Evolutionary conservation across 2,113 vertebrate species (phyloP).

Genomic region (Willisornis vidua): DNA sequence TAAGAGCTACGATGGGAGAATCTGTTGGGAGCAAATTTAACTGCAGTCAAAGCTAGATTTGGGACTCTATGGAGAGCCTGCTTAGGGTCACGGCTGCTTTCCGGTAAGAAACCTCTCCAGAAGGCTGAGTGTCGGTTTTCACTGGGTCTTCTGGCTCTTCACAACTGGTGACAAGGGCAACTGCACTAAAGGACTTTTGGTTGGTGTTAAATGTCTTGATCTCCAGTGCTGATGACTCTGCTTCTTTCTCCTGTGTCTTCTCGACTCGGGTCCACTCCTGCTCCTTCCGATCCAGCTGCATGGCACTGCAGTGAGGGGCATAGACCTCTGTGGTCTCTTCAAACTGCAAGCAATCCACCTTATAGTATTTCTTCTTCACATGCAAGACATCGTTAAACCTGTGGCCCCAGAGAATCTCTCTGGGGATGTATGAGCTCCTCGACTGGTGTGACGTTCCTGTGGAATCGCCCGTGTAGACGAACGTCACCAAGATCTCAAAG

Average conservation of each 20-base stretch:
- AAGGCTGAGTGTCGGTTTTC: neutral
- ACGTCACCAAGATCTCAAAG: constrained; percentile 95
- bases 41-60: constrained; percentile 50
- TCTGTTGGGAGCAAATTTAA: neutral
- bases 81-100: constrained; percentile 73
- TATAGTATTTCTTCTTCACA: constrained; percentile 83
- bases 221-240: neutral
- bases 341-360: constrained; percentile 89
- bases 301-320: constrained; percentile 85
- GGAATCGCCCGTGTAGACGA: constrained; percentile 91
- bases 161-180: constrained; percentile 68
- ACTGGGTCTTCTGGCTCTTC: constrained; percentile 54
- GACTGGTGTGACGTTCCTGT: constrained; percentile 93
- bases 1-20: neutral
- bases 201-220: constrained; percentile 23
- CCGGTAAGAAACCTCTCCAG: constrained; percentile 52
- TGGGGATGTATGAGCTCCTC: constrained; percentile 86
- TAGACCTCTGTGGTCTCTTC: constrained; percentile 88
- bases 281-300: constrained; percentile 82
- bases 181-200: constrained; percentile 57
- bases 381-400: constrained; percentile 89
- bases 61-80: constrained; percentile 75
- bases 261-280: constrained; percentile 48
- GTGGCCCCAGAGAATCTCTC: constrained; percentile 93
- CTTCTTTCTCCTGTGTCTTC: neutral